A percentile compares a stretch with the other conserved stretches of the same genome.
Evolutionary conservation across 2,888 invertebrate genomes (phyloP).

Genomic region (Apodemia arnacis): DNA sequence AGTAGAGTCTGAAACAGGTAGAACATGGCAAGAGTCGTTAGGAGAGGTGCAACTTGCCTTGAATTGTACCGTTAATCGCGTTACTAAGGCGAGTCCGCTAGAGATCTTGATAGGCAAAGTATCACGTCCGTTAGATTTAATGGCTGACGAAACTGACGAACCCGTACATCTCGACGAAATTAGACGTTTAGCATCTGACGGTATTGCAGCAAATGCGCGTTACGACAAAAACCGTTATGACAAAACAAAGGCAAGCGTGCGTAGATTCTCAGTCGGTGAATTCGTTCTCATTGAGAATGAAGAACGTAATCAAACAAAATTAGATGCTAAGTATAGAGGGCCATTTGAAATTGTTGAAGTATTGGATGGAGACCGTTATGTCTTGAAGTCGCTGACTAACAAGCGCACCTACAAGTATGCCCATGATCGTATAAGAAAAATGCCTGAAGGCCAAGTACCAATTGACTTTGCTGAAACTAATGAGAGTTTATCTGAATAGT

Average conservation of each 20-base stretch:
- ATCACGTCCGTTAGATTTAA: neutral
- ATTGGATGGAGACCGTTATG: no score
- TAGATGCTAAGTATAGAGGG: constrained; percentile 39
- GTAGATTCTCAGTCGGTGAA: constrained; percentile 17
- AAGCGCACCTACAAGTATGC: no score
- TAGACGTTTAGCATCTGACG: no score
- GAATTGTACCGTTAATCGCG: neutral
- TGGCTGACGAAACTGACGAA: constrained; percentile 3
- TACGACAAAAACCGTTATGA: neutral
- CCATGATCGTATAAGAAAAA: no score
- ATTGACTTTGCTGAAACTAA: no score
- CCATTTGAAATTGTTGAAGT: constrained; percentile 34
- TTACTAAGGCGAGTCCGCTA: neutral
- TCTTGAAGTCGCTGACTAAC: no score
- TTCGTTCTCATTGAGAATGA: constrained; percentile 31
- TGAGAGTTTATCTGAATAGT: no score
- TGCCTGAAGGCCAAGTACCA: no score
- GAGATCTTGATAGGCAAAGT: neutral
- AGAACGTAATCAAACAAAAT: constrained; percentile 42
- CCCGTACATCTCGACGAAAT: no score
- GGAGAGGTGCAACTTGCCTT: neutral
- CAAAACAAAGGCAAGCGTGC: neutral
- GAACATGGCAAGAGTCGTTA: neutral
- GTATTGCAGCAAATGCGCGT: neutral
- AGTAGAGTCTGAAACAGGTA: neutral